A percentile compares a stretch with the other conserved stretches of the same genome.
Evolutionary conservation across 2,113 vertebrate genomes (phyloP).

Genomic region (Salminus brasiliensis): DNA sequence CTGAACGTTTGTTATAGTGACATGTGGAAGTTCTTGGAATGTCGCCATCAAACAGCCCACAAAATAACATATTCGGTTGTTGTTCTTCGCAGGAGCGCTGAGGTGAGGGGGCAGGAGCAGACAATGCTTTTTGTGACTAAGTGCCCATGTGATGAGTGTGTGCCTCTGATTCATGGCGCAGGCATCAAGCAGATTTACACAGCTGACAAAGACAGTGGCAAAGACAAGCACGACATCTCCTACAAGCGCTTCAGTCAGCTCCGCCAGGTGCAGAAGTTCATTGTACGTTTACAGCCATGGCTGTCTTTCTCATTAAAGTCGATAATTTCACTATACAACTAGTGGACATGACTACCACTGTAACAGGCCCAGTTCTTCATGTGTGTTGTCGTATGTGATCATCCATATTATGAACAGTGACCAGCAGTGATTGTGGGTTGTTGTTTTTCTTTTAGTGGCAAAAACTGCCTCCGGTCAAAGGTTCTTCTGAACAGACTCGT

Average conservation of each 20-base stretch:
- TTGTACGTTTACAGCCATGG: conserved; percentile 75
- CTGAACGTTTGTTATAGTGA: too few relatives aligned
- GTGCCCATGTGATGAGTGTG: conserved; percentile 93
- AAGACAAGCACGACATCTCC: conserved; percentile 92
- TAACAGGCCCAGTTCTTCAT: too few relatives aligned
- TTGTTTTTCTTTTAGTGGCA: conserved; percentile 82
- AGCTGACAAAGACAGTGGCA: conserved; percentile 87
- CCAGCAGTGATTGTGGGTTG: too few relatives aligned
- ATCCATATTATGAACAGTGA: too few relatives aligned
- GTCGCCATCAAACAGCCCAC: too few relatives aligned
- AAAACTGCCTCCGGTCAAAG: conserved; percentile 64
- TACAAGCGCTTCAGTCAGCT: conserved; percentile 87
- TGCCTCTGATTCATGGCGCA: conserved; percentile 90
- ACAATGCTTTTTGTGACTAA: conserved; percentile 95
- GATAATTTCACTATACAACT: too few relatives aligned
- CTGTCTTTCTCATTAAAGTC: background rate
- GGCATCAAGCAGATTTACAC: conserved; percentile 94
- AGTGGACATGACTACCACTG: too few relatives aligned
- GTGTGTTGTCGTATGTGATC: too few relatives aligned
- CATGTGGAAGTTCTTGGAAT: too few relatives aligned
- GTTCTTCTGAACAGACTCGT: conserved; percentile 61
- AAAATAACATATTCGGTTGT: too few relatives aligned
- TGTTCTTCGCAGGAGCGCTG: conserved; percentile 80
- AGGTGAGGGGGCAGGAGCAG: conserved; percentile 84
- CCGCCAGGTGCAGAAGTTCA: conserved; percentile 84